phyloP scores from a whole-genome alignment of 2,888 invertebrate species.

The Itoplectis maculator region DNA sequence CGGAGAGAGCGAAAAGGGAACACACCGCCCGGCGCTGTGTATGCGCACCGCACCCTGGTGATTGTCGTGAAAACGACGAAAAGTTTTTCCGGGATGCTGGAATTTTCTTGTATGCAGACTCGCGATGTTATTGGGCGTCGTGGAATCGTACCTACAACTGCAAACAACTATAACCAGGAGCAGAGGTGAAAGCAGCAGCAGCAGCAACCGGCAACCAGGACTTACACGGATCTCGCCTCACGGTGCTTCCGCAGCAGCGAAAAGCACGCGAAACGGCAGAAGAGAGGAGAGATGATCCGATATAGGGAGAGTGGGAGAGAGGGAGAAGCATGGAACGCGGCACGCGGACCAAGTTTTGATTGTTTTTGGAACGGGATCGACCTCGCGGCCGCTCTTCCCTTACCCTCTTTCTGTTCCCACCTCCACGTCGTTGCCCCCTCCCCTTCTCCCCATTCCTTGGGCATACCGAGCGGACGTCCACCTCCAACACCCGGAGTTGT shows the following conservation, averaged over 20 bases:
- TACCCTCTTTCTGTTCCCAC: slow-evolving; percentile 15
- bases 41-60: slow-evolving; percentile 14
- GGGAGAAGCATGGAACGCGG: slow-evolving; percentile 25
- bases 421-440: not conserved
- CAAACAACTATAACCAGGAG: slow-evolving; percentile 20
- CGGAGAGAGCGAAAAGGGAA: not conserved
- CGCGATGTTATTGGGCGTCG: slow-evolving; percentile 36
- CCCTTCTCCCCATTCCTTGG: slow-evolving; percentile 6
- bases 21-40: not conserved
- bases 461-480: slow-evolving; percentile 1
- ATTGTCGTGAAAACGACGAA: slow-evolving; percentile 38
- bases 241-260: slow-evolving; percentile 9
- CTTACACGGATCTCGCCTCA: not conserved
- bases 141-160: slow-evolving; percentile 15
- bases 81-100: slow-evolving; percentile 31
- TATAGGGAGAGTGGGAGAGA: not conserved
- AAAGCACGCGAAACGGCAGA: slow-evolving; percentile 31
- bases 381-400: slow-evolving; percentile 39
- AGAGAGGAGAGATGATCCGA: slow-evolving; percentile 15
- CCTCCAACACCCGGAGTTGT: slow-evolving; percentile 3
- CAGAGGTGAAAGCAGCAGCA: slow-evolving; percentile 20
- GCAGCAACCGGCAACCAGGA: not conserved
- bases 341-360: slow-evolving; percentile 61
- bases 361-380: slow-evolving; percentile 61
- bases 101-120: slow-evolving; percentile 34